These are phyloP conservation scores for Dexiosoma caninum DNA, from an alignment of 2,888 invertebrate species.

Conservation along the genomic window DNA sequence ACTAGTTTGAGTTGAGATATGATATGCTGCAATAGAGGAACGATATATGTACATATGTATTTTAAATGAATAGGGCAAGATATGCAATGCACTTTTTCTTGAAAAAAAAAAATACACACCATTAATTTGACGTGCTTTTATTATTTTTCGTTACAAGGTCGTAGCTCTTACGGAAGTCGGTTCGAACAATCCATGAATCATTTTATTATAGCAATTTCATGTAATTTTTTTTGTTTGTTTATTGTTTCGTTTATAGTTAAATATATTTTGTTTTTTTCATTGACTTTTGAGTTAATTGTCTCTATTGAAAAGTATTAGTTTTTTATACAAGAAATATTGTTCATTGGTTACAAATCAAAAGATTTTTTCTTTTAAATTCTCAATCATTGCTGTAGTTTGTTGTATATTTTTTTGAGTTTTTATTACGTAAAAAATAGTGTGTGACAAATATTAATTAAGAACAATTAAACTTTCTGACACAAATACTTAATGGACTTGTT, in stretches of 20 bases:
- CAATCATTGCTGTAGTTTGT: background rate
- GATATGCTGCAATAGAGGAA: too few relatives aligned
- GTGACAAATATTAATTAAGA: constrained; percentile 63
- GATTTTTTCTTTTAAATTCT: constrained; percentile 19
- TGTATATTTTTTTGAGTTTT: background rate
- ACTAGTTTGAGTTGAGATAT: too few relatives aligned
- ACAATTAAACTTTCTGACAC: constrained; percentile 58
- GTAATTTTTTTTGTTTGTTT: constrained; percentile 20
- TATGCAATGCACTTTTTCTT: too few relatives aligned
- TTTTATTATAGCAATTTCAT: background rate
- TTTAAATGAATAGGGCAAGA: too few relatives aligned
- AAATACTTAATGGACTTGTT: constrained; percentile 55
- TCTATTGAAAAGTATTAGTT: constrained; percentile 64
- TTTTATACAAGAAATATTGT: constrained; percentile 29
- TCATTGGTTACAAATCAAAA: constrained; percentile 39
- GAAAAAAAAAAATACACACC: too few relatives aligned
- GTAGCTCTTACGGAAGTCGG: background rate
- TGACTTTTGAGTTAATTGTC: constrained; percentile 66
- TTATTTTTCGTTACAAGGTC: too few relatives aligned
- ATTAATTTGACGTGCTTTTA: too few relatives aligned
- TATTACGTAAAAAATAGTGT: constrained; percentile 36
- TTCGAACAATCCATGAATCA: background rate
- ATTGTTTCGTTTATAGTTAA: background rate
- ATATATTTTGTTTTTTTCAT: constrained; percentile 54
- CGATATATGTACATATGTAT: too few relatives aligned